Evolutionary conservation across 2,888 invertebrate species (phyloP), one percentile per base, ranked within the genome.

Genomic region (Xiphydria camelus): DNA sequence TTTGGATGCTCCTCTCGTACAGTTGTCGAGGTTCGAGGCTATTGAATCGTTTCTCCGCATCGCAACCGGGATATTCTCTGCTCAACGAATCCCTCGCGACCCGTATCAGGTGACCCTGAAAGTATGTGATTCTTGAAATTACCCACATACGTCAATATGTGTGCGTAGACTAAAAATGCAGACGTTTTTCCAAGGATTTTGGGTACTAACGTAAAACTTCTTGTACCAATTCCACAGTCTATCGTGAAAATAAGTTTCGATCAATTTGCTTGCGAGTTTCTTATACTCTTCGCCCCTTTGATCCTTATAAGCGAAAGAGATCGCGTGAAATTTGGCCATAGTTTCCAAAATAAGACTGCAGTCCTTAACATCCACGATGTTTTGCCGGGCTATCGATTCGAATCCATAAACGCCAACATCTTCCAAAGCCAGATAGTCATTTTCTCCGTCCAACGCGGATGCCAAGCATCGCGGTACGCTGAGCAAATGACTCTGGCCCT

Each of bases 81-180:
- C 79, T 76, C 0, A 87, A 79, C 0, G 88, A 86, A 68, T 88
- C 83, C 36, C 80, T 77, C 0, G 84, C 80, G 34, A 85, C 57
- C 3, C 49, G 39, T 3, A 62, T 10, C 4, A 57, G 10, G n/a
- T n/a, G n/a, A n/a, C n/a, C n/a, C n/a, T n/a, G n/a, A n/a, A n/a
- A n/a, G n/a, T n/a, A n/a, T n/a, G n/a, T n/a, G n/a, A n/a, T n/a
- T n/a, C n/a, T n/a, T n/a, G n/a, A n/a, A n/a, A n/a, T n/a, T n/a
- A n/a, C n/a, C n/a, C n/a, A n/a, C n/a, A n/a, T n/a, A n/a, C n/a
- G n/a, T n/a, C n/a, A n/a, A n/a, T n/a, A n/a, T n/a, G n/a, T n/a
- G n/a, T n/a, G n/a, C n/a, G n/a, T n/a, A n/a, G n/a, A n/a, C n/a
- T n/a, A n/a, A n/a, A n/a, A n/a, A n/a, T n/a, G n/a, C n/a, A n/a